These are phyloP conservation scores for Spea bombifrons DNA, from an alignment of 2,113 vertebrate species.

Conservation along the genomic window DNA sequence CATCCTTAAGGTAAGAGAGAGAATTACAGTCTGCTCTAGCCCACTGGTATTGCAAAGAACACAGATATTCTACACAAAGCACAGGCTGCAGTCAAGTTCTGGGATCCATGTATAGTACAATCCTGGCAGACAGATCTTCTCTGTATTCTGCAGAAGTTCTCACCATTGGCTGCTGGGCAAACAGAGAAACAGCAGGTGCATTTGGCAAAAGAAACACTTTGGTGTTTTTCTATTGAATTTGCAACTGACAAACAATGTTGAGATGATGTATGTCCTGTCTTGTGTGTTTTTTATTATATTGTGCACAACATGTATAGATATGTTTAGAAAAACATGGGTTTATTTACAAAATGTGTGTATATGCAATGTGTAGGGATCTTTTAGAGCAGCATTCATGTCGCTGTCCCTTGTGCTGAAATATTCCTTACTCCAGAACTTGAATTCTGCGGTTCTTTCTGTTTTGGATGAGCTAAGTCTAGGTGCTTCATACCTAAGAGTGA, in stretches of 20 bases:
- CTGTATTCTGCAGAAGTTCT: conserved; percentile 32
- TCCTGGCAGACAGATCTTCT: conserved; percentile 10
- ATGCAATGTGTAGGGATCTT: neutral
- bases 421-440: no score
- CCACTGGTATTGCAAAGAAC: conserved; percentile 31
- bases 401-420: conserved; percentile 36
- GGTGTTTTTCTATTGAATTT: conserved; percentile 30
- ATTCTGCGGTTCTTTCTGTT: no score
- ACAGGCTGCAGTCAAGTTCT: conserved; percentile 33
- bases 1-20: conserved; percentile 56
- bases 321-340: neutral
- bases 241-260: conserved; percentile 18
- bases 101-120: conserved; percentile 8
- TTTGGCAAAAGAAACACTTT: conserved; percentile 22
- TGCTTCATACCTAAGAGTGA: no score
- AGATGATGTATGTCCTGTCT: neutral
- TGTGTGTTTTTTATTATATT: neutral
- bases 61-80: conserved; percentile 23
- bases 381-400: neutral
- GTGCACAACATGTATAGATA: no score
- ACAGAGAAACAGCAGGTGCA: conserved; percentile 28
- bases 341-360: neutral
- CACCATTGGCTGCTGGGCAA: conserved; percentile 27
- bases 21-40: conserved; percentile 54
- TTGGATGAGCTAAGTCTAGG: no score